Conservation (phyloP, 2,113 vertebrate species). For the Odontophorus gujanensis region DNA sequence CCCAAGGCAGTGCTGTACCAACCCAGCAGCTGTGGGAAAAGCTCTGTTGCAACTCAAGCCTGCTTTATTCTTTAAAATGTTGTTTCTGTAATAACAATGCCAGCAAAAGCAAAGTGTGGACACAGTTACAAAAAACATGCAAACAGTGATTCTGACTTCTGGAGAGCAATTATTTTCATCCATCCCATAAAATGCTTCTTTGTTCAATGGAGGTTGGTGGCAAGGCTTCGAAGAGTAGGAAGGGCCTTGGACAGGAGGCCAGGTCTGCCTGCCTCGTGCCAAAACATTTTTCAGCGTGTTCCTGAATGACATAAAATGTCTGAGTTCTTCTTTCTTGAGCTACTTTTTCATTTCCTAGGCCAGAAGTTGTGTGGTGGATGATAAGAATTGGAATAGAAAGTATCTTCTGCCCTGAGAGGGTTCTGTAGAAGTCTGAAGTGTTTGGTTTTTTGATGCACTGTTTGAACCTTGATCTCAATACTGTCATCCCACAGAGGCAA, state of each 20-base stretch:
- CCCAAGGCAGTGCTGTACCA: neutral
- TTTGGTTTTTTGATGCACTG: neutral
- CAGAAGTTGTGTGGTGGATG: neutral
- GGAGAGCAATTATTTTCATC: neutral
- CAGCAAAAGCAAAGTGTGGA: constrained; percentile 28
- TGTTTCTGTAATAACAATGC: neutral
- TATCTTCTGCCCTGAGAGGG: neutral
- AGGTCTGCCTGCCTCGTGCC: neutral
- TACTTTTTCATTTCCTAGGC: neutral
- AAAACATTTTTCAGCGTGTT: neutral
- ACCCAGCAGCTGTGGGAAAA: constrained; percentile 5
- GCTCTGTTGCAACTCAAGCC: neutral
- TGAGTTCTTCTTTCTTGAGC: neutral
- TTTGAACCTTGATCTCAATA: neutral
- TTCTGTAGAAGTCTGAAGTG: neutral
- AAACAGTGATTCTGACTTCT: neutral
- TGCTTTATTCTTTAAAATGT: constrained; percentile 38
- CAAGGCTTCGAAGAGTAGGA: neutral
- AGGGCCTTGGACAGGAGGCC: neutral
- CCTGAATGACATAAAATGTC: neutral
- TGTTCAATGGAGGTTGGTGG: neutral
- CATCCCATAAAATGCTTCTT: neutral
- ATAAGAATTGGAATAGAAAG: neutral
- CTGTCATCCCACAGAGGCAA: neutral
- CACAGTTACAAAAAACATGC: neutral